Conservation (phyloP, 2,113 vertebrate genomes). For the Meles meles region DNA sequence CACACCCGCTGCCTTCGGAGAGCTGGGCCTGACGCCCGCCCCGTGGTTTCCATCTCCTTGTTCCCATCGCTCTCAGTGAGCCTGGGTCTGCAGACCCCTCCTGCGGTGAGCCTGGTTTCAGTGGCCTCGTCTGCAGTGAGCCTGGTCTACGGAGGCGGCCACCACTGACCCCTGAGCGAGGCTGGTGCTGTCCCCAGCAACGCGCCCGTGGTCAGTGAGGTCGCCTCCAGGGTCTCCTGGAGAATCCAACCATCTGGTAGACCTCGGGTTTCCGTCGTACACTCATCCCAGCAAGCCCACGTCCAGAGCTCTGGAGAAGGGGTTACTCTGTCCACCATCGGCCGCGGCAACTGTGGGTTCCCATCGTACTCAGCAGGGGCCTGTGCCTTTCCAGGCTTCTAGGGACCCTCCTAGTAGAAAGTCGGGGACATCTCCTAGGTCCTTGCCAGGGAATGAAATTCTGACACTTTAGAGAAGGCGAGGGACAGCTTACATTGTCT, state of each 20-base stretch:
- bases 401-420: background rate
- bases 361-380: background rate
- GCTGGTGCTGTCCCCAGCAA: background rate
- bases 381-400: background rate
- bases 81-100: background rate
- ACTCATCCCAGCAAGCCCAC: background rate
- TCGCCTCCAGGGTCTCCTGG: background rate
- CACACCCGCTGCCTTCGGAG: background rate
- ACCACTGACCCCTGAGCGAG: background rate
- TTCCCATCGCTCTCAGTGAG: background rate
- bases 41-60: background rate
- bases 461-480: background rate
- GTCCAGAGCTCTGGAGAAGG: background rate
- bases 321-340: too few relatives aligned
- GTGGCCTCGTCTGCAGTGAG: background rate
- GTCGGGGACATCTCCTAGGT: background rate
- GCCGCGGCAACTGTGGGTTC: background rate
- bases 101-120: background rate
- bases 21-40: fast-evolving
- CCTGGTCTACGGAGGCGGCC: background rate
- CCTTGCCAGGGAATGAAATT: background rate
- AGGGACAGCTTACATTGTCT: background rate
- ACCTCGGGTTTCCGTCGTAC: fast-evolving
- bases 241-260: background rate
- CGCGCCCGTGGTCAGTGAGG: fast-evolving